These are phyloP conservation scores for Myripristis jacobus DNA, from an alignment of 2,797 vertebrate genomes.

Conservation along the genomic window DNA sequence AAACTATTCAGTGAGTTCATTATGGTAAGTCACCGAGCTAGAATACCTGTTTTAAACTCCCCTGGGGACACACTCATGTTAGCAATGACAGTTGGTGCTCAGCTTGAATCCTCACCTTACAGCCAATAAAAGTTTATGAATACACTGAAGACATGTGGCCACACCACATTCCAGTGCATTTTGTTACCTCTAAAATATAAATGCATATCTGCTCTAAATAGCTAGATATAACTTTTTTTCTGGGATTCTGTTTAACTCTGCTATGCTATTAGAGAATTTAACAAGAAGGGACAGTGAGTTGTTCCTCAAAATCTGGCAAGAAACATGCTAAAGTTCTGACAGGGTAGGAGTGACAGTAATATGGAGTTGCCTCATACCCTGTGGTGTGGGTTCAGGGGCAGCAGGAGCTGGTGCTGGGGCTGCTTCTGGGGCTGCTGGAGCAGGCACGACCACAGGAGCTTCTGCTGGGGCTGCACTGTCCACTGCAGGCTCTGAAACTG, in stretches of 20 bases:
- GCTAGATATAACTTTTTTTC: background rate
- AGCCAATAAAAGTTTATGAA: background rate
- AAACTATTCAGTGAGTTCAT: background rate
- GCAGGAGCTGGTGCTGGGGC: conserved; percentile 22
- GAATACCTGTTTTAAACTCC: conserved; percentile 9
- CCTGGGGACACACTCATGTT: background rate
- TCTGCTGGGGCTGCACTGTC: conserved; percentile 16
- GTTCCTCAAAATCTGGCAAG: background rate
- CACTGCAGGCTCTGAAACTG: conserved; percentile 9
- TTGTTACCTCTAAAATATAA: background rate
- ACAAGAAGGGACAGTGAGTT: background rate
- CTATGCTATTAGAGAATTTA: too few relatives aligned
- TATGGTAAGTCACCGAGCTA: conserved; percentile 29
- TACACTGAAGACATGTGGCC: background rate
- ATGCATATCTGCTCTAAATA: background rate
- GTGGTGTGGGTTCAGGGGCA: conserved; percentile 34
- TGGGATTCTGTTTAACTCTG: too few relatives aligned
- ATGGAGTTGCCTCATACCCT: conserved; percentile 53
- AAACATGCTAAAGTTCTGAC: background rate
- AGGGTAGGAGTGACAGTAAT: background rate
- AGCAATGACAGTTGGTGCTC: background rate
- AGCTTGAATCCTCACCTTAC: background rate
- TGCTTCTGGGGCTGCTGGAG: conserved; percentile 25
- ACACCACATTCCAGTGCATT: background rate
- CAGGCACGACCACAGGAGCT: conserved; percentile 31